Evolutionary conservation across 2,888 invertebrate species (phyloP), one percentile per base, ranked within the genome.

Genomic region (Ischnura elegans): DNA sequence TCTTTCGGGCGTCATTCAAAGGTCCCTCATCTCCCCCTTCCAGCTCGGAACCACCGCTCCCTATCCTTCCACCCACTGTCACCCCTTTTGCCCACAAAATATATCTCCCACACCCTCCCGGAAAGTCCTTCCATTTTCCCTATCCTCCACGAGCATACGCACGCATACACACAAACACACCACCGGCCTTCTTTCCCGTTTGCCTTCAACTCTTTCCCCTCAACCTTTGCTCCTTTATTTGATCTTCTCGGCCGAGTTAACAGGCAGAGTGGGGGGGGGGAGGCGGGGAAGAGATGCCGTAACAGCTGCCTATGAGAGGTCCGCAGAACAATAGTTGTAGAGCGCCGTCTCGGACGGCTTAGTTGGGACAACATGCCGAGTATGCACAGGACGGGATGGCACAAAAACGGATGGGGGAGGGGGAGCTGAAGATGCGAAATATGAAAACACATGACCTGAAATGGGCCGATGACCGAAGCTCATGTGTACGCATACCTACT

Each of bases 301-400:
- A 90, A 90, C 90, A 90, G 90, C 90, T 90, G 90, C 43, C 90
- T n/a, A 90, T 90, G 90, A 90, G 90, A 90, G 86, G 86, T 46
- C 25, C 46, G 86, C 45, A 86, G 46, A 43, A 86, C 86, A 86
- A 43, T 46, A 86, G 76, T 76, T 76, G 76, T 76, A 76, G 76
- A 36, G 76, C 76, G 76, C 76, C 76, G 76, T 36, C 76, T 76
- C 76, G 36, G 36, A 36, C 76, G 36, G 76, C 76, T 76, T 76
- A 76, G 76, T 36, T 76, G 29, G 76, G 76, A 76, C 76, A 76
- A 76, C 76, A 76, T 76, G 36, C 76, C 76, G 76, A 36, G 76
- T 76, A 13, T 76, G 76, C 76, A 76, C 76, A 76, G 36, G 76
- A 76, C 36, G 76, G 36, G 36, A 76, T 76, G 76, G 76, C 76